Conservation (phyloP, 37 sponge, comb jelly and placozoan genomes). For the Chondrilla cf. caribensis region DNA sequence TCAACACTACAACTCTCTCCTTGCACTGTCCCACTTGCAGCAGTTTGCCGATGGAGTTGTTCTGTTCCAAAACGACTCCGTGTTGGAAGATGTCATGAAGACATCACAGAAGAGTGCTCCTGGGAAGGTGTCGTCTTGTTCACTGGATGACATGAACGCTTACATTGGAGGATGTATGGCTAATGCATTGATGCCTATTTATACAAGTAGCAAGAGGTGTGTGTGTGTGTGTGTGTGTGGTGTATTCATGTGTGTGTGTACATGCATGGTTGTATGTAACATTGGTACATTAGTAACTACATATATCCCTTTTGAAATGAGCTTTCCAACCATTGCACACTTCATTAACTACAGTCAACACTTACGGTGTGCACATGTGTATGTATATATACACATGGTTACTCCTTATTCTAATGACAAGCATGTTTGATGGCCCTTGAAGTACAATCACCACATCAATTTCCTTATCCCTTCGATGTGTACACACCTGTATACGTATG, state of each 20-base stretch:
- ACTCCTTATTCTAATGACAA: too few species aligned
- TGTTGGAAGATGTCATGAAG: constrained; percentile 35
- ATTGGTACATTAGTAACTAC: too few species aligned
- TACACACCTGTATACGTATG: too few species aligned
- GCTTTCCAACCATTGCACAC: too few species aligned
- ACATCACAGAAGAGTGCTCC: not conserved
- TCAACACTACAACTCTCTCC: constrained; percentile 84
- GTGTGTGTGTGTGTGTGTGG: too few species aligned
- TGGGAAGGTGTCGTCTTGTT: not conserved
- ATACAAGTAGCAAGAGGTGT: constrained; percentile 23
- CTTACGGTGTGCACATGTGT: too few species aligned
- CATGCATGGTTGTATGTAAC: not conserved
- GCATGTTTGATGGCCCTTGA: too few species aligned
- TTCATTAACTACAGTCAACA: too few species aligned
- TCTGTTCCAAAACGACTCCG: constrained; percentile 66
- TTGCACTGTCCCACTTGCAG: constrained; percentile 64
- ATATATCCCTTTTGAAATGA: too few species aligned
- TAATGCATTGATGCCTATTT: constrained; percentile 39
- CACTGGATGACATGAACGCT: constrained; percentile 49
- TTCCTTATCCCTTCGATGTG: too few species aligned
- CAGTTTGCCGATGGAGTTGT: constrained; percentile 64
- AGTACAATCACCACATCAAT: too few species aligned
- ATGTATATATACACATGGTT: too few species aligned
- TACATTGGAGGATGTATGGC: constrained; percentile 30
- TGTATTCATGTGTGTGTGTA: not conserved